A percentile compares a stretch with the other conserved stretches of the same genome.
Evolutionary conservation across 2,888 invertebrate species (phyloP).

Genomic region (Coenonympha glycerion): DNA sequence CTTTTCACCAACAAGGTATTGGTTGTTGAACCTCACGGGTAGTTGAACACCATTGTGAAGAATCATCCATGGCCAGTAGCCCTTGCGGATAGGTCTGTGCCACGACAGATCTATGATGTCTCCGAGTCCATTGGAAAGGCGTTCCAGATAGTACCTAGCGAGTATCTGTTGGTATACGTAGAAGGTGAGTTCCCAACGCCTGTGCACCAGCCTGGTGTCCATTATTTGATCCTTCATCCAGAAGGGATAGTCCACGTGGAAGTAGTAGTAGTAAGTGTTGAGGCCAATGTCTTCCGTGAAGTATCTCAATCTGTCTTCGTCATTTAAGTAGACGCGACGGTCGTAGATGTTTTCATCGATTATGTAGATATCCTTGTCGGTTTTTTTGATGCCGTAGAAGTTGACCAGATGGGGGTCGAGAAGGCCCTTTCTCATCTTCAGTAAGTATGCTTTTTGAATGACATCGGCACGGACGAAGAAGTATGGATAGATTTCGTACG

Average conservation of each 20-base stretch:
- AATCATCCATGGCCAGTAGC: slow-evolving; percentile 76
- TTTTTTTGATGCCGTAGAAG: slow-evolving; percentile 68
- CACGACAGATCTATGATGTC: slow-evolving; percentile 63
- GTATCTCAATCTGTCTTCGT: slow-evolving; percentile 77
- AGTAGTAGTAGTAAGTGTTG: slow-evolving; percentile 78
- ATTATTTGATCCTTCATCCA: slow-evolving; percentile 73
- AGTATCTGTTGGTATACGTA: slow-evolving; percentile 80
- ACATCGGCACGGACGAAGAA: slow-evolving; percentile 80
- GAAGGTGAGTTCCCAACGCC: slow-evolving; percentile 74
- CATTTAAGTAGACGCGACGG: slow-evolving; percentile 66
- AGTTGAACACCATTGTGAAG: slow-evolving; percentile 74
- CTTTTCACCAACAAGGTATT: slow-evolving; percentile 45
- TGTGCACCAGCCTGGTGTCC: slow-evolving; percentile 47
- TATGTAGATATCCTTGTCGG: slow-evolving; percentile 71
- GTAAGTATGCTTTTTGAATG: slow-evolving; percentile 73
- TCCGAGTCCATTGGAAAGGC: slow-evolving; percentile 69
- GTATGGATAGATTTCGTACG: slow-evolving; percentile 79
- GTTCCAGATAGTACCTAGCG: slow-evolving; percentile 77
- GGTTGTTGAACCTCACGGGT: slow-evolving; percentile 68
- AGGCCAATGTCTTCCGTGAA: slow-evolving; percentile 81
- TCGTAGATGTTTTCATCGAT: slow-evolving; percentile 81
- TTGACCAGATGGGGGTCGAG: slow-evolving; percentile 68
- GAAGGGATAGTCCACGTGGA: slow-evolving; percentile 78
- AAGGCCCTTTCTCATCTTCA: slow-evolving; percentile 69
- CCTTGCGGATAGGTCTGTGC: slow-evolving; percentile 58